Conservation (phyloP, 2,797 vertebrate genomes). For the Oryzias sinensis region DNA sequence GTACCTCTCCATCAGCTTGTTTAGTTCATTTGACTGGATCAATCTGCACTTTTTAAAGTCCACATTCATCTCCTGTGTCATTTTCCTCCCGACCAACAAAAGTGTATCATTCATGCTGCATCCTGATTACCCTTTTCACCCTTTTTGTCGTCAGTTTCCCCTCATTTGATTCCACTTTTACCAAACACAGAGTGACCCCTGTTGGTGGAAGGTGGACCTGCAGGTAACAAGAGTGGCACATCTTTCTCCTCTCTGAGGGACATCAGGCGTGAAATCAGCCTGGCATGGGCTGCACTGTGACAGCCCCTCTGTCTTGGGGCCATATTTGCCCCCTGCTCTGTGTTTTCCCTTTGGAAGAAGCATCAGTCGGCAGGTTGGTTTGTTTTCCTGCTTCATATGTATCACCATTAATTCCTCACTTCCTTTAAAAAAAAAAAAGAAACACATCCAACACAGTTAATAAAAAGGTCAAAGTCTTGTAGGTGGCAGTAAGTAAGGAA, state of each 20-base stretch:
- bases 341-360: conserved; percentile 56
- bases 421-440: conserved; percentile 12
- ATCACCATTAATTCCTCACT: conserved; percentile 23
- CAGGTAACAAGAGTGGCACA: conserved; percentile 40
- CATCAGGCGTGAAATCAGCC: conserved; percentile 77
- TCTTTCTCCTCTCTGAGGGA: conserved; percentile 61
- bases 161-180: conserved; percentile 21
- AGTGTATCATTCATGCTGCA: conserved; percentile 40
- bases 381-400: conserved; percentile 26
- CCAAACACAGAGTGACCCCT: conserved; percentile 77
- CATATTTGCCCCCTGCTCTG: conserved; percentile 65
- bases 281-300: conserved; percentile 72
- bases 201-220: conserved; percentile 53
- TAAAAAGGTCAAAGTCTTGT: conserved; percentile 20
- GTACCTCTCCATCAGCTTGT: conserved; percentile 40
- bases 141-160: conserved; percentile 12
- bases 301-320: conserved; percentile 68
- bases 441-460: conserved; percentile 22
- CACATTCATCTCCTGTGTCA: conserved; percentile 57
- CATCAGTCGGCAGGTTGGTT: conserved; percentile 62
- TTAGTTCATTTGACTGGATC: conserved; percentile 59
- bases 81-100: conserved; percentile 53
- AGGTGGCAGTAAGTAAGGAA: conserved; percentile 6
- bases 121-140: conserved; percentile 46
- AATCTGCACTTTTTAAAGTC: conserved; percentile 53